A percentile compares a stretch with the other conserved stretches of the same genome.
phyloP scores from a whole-genome alignment of 2,888 invertebrate species.

The Diloba caeruleocephala region DNA sequence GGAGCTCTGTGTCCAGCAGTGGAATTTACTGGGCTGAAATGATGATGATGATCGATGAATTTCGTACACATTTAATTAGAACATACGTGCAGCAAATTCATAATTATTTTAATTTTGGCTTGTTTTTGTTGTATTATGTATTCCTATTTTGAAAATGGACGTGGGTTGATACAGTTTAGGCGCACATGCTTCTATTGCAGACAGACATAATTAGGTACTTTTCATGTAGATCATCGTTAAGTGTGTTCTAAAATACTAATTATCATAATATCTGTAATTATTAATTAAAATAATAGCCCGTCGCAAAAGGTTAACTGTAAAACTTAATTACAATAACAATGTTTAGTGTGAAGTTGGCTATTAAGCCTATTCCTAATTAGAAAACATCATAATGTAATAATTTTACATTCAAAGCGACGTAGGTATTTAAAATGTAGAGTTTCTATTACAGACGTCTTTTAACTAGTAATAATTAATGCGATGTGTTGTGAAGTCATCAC shows the following conservation, averaged over 20 bases:
- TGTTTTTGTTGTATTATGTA: no score
- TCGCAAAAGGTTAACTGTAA: neutral
- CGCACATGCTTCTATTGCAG: no score
- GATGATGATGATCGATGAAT: no score
- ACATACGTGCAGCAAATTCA: no score
- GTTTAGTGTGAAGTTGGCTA: slow-evolving; percentile 5
- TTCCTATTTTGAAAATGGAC: no score
- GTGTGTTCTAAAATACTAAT: neutral
- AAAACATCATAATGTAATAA: slow-evolving; percentile 9
- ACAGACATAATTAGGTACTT: no score
- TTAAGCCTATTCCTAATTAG: slow-evolving; percentile 23
- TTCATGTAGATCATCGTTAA: neutral
- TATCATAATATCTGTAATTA: slow-evolving; percentile 5
- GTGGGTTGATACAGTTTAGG: no score
- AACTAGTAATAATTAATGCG: neutral
- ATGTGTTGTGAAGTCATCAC: neutral
- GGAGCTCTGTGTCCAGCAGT: no score
- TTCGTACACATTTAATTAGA: no score
- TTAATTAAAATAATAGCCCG: neutral
- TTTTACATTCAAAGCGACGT: slow-evolving; percentile 10
- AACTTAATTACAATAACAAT: slow-evolving; percentile 9
- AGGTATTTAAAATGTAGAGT: slow-evolving; percentile 1
- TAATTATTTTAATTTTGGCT: no score
- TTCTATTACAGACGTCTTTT: slow-evolving; percentile 17
- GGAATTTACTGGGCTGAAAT: no score